Evolutionary conservation across 2,888 invertebrate genomes (phyloP).

Genomic region (Lysandra coridon): DNA sequence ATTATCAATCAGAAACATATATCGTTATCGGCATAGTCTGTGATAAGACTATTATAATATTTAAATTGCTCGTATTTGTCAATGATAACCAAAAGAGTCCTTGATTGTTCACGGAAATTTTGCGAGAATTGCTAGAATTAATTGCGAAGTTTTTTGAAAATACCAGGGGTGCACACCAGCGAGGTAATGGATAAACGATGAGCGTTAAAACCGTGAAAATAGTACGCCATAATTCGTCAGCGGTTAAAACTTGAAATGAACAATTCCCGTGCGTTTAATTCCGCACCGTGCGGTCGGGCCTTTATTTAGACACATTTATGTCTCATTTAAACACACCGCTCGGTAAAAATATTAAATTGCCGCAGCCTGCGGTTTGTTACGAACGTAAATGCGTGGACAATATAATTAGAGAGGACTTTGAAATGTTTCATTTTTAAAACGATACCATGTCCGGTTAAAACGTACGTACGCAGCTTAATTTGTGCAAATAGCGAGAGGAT

Average conservation of each 20-base stretch:
- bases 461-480: background rate
- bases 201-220: conserved; percentile 17
- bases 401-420: background rate
- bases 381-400: conserved; percentile 28
- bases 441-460: background rate
- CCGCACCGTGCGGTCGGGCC: conserved; percentile 37
- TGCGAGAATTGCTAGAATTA: background rate
- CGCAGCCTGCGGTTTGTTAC: conserved; percentile 38
- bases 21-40: background rate
- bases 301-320: conserved; percentile 29
- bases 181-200: background rate
- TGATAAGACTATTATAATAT: background rate
- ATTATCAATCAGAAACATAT: no score
- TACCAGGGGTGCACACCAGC: background rate
- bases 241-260: conserved; percentile 40
- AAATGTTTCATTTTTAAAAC: background rate
- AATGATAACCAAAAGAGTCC: background rate
- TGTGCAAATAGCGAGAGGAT: background rate
- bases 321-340: conserved; percentile 12
- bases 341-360: conserved; percentile 34
- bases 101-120: background rate
- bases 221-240: conserved; percentile 36
- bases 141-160: background rate
- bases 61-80: background rate
- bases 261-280: conserved; percentile 39